Base-by-base conservation (phyloP, 2,797 vertebrate genomes). In the Hippopotamyrus pictus region DNA sequence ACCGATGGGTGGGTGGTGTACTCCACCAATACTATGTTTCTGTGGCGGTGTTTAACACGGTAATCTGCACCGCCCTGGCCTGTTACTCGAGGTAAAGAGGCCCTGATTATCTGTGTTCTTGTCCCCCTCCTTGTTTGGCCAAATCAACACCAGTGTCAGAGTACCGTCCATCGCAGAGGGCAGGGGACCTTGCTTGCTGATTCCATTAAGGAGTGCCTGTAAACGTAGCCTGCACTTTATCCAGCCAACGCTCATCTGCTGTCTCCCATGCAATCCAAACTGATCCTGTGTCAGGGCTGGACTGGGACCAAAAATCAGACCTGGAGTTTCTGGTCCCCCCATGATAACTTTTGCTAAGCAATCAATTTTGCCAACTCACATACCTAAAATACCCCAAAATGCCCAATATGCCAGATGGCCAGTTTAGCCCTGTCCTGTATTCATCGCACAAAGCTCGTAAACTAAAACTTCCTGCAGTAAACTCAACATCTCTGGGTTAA, bases 71-170 rank as follows among this genome's bases (percentile, higher is more conserved):
- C 0, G 33, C 91, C 29, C 90, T 98, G 4, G 93, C 98, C 92
- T 99, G 98, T 93, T 99, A 98, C 88, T 98, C 98, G 94, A 97
- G 98, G 98, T 99, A 94, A 90, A 87, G 57, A 44, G 33, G 33
- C 17, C 7, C 44, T 6, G 73, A 85, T 85, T 51, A 48, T 85
- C 46, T 85, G 19, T 85, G 82, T 25, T 1, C 29, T 73, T 51
- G 17, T 5, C 33, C 44, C 8, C 19, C 82, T 51, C 22, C 82
- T 51, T 25, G 41, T 85, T 50, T 51, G 82, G 82, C 46, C 82
- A 85, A 48, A 85, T 9, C n/a, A 50, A 50, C 46, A 11, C 46
- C 9, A 12, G 46, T 50, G 41, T 84, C 82, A 50, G 46, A 84
- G 65, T 69, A 14, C 29, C 1, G 0, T 33, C 65, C 65, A 33